These are phyloP conservation scores for Clitarchus hookeri DNA, from an alignment of 2,888 invertebrate species.

Conservation along the genomic window DNA sequence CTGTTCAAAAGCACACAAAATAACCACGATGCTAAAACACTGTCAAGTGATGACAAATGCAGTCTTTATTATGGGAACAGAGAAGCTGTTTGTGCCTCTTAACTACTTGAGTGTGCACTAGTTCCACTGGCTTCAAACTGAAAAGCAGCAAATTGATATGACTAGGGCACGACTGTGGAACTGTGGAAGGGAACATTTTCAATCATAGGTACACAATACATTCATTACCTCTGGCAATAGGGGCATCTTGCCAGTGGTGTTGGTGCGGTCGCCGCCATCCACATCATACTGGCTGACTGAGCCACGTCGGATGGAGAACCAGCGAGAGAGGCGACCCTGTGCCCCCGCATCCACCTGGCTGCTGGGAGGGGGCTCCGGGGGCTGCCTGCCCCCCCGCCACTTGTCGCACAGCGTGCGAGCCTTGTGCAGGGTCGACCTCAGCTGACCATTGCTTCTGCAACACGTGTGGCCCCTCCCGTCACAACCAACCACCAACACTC, in stretches of 20 bases:
- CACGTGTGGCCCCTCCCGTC: conserved; percentile 28
- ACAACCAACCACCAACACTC: not conserved
- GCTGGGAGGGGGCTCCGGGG: conserved; percentile 35
- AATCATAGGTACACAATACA: too few relatives aligned
- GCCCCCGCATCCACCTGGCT: conserved; percentile 44
- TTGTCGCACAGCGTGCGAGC: conserved; percentile 83
- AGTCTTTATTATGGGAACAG: too few relatives aligned
- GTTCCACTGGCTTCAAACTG: too few relatives aligned
- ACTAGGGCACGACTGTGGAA: too few relatives aligned
- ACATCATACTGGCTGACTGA: conserved; percentile 84
- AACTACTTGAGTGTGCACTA: too few relatives aligned
- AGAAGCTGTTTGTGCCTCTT: too few relatives aligned
- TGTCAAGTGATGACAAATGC: too few relatives aligned
- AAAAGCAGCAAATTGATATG: too few relatives aligned
- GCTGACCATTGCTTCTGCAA: conserved; percentile 73
- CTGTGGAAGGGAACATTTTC: too few relatives aligned
- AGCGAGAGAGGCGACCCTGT: conserved; percentile 75
- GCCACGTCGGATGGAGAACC: conserved; percentile 86
- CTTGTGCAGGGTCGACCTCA: conserved; percentile 79
- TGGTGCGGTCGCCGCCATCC: conserved; percentile 56
- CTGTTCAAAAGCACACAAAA: too few relatives aligned
- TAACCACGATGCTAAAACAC: too few relatives aligned
- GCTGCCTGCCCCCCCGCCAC: conserved; percentile 59
- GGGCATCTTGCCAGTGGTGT: conserved; percentile 69
- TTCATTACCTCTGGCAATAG: conserved; percentile 74